phyloP scores from a whole-genome alignment of 2,797 vertebrate species.

The Apogon talboti region DNA sequence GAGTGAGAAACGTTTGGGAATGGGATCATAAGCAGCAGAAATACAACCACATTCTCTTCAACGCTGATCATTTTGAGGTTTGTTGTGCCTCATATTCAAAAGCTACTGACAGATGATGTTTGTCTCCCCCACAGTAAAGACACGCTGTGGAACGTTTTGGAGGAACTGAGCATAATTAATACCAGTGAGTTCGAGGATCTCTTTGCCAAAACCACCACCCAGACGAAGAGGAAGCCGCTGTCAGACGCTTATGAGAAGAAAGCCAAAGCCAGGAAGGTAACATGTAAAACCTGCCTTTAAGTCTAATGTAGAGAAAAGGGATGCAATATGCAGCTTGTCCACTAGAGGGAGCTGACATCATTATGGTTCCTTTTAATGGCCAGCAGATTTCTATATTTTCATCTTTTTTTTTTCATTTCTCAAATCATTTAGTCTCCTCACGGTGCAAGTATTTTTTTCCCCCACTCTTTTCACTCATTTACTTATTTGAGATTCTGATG shows the following conservation, averaged over 20 bases:
- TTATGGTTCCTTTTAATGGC: neutral
- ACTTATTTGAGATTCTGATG: neutral
- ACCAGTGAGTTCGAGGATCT: slow-evolving; percentile 92
- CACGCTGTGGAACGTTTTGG: slow-evolving; percentile 90
- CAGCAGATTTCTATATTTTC: too few relatives aligned
- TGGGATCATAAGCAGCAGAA: too few relatives aligned
- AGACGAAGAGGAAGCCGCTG: slow-evolving; percentile 91
- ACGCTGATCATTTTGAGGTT: too few relatives aligned
- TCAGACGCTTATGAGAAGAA: slow-evolving; percentile 92
- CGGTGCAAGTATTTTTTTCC: neutral
- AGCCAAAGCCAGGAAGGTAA: slow-evolving; percentile 91
- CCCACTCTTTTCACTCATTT: neutral
- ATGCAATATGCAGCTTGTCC: slow-evolving; percentile 33
- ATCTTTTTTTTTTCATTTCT: neutral
- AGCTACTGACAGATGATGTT: neutral
- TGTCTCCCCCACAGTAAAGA: slow-evolving; percentile 69
- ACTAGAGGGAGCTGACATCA: slow-evolving; percentile 57
- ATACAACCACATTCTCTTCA: too few relatives aligned
- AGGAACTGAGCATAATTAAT: slow-evolving; percentile 89
- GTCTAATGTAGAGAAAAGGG: neutral
- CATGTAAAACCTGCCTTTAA: neutral
- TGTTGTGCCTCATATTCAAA: neutral
- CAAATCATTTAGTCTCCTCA: neutral
- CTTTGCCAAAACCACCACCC: slow-evolving; percentile 90
- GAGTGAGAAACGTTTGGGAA: too few relatives aligned